Conservation (phyloP, 2,797 vertebrate genomes). For the Ptychadena robeensis region DNA sequence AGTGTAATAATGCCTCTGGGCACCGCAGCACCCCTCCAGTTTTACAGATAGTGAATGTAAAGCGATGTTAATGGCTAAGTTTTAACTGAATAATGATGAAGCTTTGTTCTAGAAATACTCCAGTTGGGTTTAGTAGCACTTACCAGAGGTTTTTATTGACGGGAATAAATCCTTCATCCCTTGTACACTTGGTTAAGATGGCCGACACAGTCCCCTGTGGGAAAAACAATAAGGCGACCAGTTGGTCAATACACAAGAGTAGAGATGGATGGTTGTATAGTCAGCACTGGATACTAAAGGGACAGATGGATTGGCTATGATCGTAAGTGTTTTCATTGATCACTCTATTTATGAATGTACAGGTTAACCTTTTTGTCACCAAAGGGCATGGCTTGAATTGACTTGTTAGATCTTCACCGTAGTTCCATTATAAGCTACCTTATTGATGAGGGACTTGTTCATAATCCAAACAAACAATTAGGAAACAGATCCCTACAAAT, state of each 20-base stretch:
- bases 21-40: not conserved
- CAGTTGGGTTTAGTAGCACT: slow-evolving; percentile 75
- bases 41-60: slow-evolving; percentile 3
- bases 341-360: slow-evolving; percentile 56
- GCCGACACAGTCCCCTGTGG: slow-evolving; percentile 78
- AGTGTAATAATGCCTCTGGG: not conserved
- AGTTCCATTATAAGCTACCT: not conserved
- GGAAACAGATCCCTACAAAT: not conserved
- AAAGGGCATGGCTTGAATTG: not conserved
- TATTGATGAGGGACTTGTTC: not conserved
- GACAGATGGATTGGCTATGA: slow-evolving; percentile 50
- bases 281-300: slow-evolving; percentile 47
- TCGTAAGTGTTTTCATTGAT: slow-evolving; percentile 62
- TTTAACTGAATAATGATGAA: slow-evolving; percentile 14
- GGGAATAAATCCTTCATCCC: slow-evolving; percentile 82
- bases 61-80: slow-evolving; percentile 9
- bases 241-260: slow-evolving; percentile 74
- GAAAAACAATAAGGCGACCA: slow-evolving; percentile 74
- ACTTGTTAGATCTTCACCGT: not conserved
- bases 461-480: slow-evolving; percentile 29
- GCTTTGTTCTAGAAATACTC: slow-evolving; percentile 73
- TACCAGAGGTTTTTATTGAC: slow-evolving; percentile 83
- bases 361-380: slow-evolving; percentile 53
- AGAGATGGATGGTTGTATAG: slow-evolving; percentile 68
- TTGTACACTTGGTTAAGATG: slow-evolving; percentile 76